A percentile compares a stretch with the other conserved stretches of the same genome.
Conservation (phyloP, 2,113 vertebrate species). For the Labeo rohita region DNA sequence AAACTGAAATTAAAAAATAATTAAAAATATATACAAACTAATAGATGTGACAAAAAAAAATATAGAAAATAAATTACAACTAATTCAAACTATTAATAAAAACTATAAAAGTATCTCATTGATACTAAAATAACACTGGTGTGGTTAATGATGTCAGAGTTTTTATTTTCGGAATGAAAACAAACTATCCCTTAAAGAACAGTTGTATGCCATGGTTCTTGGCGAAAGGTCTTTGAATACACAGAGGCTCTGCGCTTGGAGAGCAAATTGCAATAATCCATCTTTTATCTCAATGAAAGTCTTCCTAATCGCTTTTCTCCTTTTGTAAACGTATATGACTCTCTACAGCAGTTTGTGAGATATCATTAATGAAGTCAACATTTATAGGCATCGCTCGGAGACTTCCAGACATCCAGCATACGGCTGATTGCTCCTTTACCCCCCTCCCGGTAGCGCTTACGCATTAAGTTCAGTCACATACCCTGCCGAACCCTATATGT, state of each 20-base stretch:
- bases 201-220: neutral
- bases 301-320: constrained; percentile 27
- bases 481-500: constrained; percentile 40
- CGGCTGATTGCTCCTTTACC: constrained; percentile 14
- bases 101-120: neutral
- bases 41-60: too few species aligned
- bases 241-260: neutral
- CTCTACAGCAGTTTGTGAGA: constrained; percentile 41
- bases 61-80: too few species aligned
- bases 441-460: constrained; percentile 10
- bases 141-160: neutral
- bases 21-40: too few species aligned
- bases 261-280: constrained; percentile 14
- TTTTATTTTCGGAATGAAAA: neutral
- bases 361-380: constrained; percentile 42
- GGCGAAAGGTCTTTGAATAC: neutral
- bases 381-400: constrained; percentile 30
- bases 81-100: too few species aligned
- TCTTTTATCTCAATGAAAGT: constrained; percentile 32
- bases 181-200: neutral
- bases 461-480: constrained; percentile 26
- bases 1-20: too few species aligned
- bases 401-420: constrained; percentile 36
- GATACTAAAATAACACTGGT: neutral
- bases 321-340: constrained; percentile 34